A percentile compares a stretch with the other conserved stretches of the same genome.
phyloP scores from a whole-genome alignment of 2,113 vertebrate genomes.

The Chaetura pelagica region DNA sequence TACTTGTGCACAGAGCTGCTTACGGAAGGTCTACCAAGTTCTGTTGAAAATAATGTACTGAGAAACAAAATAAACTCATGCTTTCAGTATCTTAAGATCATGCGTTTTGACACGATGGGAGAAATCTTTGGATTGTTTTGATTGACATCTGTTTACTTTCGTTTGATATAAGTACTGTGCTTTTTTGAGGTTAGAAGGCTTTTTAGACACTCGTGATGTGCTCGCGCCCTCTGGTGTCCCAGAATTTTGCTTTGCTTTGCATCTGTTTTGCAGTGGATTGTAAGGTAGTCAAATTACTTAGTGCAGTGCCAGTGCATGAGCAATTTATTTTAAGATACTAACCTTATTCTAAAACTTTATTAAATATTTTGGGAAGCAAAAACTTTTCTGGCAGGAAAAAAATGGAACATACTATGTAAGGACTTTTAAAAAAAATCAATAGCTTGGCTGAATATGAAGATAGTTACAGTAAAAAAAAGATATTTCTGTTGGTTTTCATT shows the following conservation, averaged over 20 bases:
- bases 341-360: neutral
- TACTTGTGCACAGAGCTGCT: neutral
- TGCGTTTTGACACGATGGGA: neutral
- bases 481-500: neutral
- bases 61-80: neutral
- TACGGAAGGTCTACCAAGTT: neutral
- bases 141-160: neutral
- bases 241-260: neutral
- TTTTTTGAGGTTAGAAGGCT: neutral
- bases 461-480: neutral
- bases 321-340: neutral
- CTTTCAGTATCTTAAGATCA: neutral
- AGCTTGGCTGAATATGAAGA: neutral
- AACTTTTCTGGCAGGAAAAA: neutral
- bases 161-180: neutral
- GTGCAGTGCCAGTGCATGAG: neutral
- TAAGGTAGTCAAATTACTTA: neutral
- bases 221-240: conserved; percentile 28
- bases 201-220: neutral
- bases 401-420: neutral
- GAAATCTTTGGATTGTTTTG: neutral
- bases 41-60: neutral
- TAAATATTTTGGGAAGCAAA: neutral
- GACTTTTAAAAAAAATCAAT: neutral
- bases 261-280: rapidly evolving